These are phyloP conservation scores for Pristionchus arcanus DNA, from an alignment of 2,888 invertebrate genomes.

Conservation along the genomic window DNA sequence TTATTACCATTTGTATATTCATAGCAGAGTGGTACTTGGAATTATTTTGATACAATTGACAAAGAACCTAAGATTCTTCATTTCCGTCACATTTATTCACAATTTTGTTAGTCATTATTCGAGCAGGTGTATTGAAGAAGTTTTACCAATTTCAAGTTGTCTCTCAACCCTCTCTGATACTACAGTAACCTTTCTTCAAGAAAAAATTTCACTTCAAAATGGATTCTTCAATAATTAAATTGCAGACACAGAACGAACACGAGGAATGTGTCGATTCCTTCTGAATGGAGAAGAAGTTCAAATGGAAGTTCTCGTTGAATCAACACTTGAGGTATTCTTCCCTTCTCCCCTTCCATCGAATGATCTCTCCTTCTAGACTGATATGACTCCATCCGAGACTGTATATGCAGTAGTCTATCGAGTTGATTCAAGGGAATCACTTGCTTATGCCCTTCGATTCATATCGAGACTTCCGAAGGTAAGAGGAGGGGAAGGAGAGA, in stretches of 20 bases:
- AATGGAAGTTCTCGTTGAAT: constrained; percentile 74
- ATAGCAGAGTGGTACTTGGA: not conserved
- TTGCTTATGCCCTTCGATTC: constrained; percentile 62
- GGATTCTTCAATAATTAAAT: not conserved
- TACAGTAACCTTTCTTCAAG: too few relatives aligned
- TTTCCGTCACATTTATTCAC: not conserved
- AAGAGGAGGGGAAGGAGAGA: not conserved
- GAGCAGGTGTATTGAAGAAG: not conserved
- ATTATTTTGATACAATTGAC: not conserved
- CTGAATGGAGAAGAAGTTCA: constrained; percentile 75
- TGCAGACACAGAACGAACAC: constrained; percentile 45
- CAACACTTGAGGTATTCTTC: constrained; percentile 65
- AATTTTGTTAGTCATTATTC: not conserved
- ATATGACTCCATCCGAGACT: constrained; percentile 57
- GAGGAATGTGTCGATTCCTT: constrained; percentile 68
- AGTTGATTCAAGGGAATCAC: constrained; percentile 74
- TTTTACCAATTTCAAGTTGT: not conserved
- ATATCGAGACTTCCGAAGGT: constrained; percentile 50
- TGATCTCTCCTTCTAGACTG: constrained; percentile 53
- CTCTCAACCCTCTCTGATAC: not conserved
- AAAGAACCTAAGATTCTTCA: not conserved
- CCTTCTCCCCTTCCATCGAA: not conserved
- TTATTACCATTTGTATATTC: not conserved
- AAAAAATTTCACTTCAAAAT: too few relatives aligned
- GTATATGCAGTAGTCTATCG: constrained; percentile 73